Evolutionary conservation across 2,113 vertebrate species (phyloP).

Genomic region (Syngnathoides biaculeatus): DNA sequence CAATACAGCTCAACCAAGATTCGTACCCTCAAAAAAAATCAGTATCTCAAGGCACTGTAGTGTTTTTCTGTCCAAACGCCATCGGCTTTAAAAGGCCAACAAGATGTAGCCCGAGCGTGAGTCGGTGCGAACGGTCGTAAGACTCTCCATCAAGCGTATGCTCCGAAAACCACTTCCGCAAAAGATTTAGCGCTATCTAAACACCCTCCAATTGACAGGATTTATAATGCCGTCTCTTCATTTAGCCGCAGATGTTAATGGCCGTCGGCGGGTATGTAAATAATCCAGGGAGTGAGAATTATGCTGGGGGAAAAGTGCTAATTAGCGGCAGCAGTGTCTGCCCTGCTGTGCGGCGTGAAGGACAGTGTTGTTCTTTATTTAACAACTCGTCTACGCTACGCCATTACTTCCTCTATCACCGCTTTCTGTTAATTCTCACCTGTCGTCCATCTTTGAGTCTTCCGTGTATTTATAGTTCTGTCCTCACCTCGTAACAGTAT

Average conservation of each 20-base stretch:
- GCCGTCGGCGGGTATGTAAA: constrained; percentile 45
- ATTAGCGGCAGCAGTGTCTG: constrained; percentile 49
- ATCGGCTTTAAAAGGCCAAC: not conserved
- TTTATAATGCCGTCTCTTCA: constrained; percentile 30
- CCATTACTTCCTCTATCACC: not conserved
- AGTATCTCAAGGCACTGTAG: not conserved
- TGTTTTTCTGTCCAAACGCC: not conserved
- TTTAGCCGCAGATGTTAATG: constrained; percentile 38
- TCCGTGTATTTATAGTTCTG: not conserved
- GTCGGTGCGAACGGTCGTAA: not conserved
- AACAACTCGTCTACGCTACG: not conserved
- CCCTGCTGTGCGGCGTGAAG: constrained; percentile 25
- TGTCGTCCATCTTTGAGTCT: not conserved
- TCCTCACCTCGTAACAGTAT: not conserved
- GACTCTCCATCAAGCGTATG: not conserved
- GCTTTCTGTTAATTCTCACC: not conserved
- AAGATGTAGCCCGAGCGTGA: not conserved
- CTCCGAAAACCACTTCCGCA: not conserved
- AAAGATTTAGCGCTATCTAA: constrained; percentile 2
- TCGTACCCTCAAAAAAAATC: not conserved
- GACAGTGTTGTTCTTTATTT: constrained; percentile 19
- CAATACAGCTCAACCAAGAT: not conserved
- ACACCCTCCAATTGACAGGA: not conserved
- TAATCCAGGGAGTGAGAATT: constrained; percentile 46
- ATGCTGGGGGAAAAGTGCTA: constrained; percentile 38